These are phyloP conservation scores for Synanthedon andrenaeformis DNA, from an alignment of 2,888 invertebrate species.

Conservation along the genomic window DNA sequence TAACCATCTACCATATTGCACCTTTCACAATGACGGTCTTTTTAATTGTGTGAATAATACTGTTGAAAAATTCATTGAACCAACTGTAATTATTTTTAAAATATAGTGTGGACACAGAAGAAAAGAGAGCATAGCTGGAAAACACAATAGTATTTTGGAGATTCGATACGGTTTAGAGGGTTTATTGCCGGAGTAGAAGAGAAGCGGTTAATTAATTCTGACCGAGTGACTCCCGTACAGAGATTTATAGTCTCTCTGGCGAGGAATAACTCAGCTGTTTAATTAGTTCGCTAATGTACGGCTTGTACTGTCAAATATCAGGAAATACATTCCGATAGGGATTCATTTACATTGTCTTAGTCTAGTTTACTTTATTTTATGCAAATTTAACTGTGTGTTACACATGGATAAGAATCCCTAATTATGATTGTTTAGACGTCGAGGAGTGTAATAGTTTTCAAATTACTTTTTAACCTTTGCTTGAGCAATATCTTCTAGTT, in stretches of 20 bases:
- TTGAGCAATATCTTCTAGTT: too few species aligned
- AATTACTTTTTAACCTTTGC: too few species aligned
- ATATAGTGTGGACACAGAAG: background rate
- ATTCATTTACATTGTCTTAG: background rate
- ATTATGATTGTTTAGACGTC: too few species aligned
- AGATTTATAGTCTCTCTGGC: slow-evolving; percentile 27
- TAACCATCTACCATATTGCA: too few species aligned
- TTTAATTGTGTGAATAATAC: too few species aligned
- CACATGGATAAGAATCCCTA: too few species aligned
- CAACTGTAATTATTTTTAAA: too few species aligned
- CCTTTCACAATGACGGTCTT: too few species aligned
- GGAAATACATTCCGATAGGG: slow-evolving; percentile 1
- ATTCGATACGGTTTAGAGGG: slow-evolving; percentile 41
- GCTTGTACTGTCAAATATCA: slow-evolving; percentile 3
- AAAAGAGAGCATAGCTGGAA: background rate
- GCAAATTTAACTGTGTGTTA: too few species aligned
- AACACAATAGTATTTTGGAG: slow-evolving; percentile 22
- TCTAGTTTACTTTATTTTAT: background rate
- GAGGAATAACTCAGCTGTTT: slow-evolving; percentile 14
- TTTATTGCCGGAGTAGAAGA: slow-evolving; percentile 35
- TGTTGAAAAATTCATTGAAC: too few species aligned
- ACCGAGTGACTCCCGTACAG: slow-evolving; percentile 29
- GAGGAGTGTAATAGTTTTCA: too few species aligned
- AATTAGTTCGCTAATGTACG: slow-evolving; percentile 20
- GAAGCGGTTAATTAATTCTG: slow-evolving; percentile 43